Evolutionary conservation across 2,888 invertebrate species (phyloP), one percentile per base, ranked within the genome.

Genomic region (Phrixothrix hirtus): DNA sequence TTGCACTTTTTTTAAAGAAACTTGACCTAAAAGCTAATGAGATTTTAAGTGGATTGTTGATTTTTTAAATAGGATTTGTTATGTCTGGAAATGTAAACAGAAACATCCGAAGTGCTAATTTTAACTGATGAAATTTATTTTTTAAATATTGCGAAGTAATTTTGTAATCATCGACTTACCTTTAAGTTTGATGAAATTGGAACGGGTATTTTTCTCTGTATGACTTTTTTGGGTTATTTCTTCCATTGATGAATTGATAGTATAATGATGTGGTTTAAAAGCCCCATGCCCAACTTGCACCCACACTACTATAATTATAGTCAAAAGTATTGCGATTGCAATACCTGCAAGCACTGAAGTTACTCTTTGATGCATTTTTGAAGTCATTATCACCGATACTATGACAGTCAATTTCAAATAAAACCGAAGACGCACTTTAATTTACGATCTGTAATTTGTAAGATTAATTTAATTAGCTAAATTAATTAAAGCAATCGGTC

Each of bases 281-380:
- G 66, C 59, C 3, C 71, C 70, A 43, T 70, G 67, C 37, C 65
- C 65, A 46, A 73, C 68, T 58, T 70, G 68, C 58, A 73, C 68
- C 74, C 74, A 74, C 48, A 74, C 68, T n/a, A 72, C 60, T 16
- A 67, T 64, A 27, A 74, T 66, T 10, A 73, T 60, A 12, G 69
- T 65, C 43, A 68, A 61, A 50, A 74, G 57, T 10, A 68, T 57
- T 29, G 68, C 60, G 38, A 74, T 72, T 34, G 68, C 69, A 16
- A 65, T 51, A 15, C 64, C 62, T 4, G 71, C 65, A 38, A 72
- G 51, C 25, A 66, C 63, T 29, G 69, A 58, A 26, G 60, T 57
- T 32, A 59, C 59, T 29, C 54, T 58, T 38, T 63, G 60, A 35
- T 57, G 54, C 44, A 63, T 50, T 45, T 59, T 63, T 16, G 66